Evolutionary conservation across 2,888 invertebrate species (phyloP), one percentile per base, ranked within the genome.

Genomic region (Rhaphigaster nebulosa): DNA sequence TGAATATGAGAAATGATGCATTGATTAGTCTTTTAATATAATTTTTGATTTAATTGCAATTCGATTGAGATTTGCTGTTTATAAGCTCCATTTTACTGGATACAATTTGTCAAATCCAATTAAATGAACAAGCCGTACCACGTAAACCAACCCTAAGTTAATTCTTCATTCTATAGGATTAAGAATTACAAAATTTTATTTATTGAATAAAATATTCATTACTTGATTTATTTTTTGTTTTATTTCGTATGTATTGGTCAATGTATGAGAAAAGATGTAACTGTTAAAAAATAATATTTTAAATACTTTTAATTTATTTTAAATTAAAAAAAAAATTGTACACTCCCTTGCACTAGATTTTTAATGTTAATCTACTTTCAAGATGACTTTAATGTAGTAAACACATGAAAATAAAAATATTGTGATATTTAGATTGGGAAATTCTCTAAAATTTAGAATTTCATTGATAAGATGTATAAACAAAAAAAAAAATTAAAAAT

Each of bases 361-460:
- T 87, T 90, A 90, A 84, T 90, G 80, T 80, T 29, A 87, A 34
- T 54, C 50, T 80, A 80, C 52, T 89, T 60, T 90, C 41, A 87
- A 84, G 34, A 84, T 84, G 84, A 90, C 76, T 89, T 89, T 80
- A 23, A 90, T 34, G 56, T 90, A 56, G 56, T 38, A 38, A 38
- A 90, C 90, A 90, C 90, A 90, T 90, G 84, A 38, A 52, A 90
- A 41, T 84, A 84, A 90, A n/a, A 84, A 84, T 90, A 90, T 90
- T 90, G 90, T 90, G 90, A 90, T 90, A 90, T 90, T 90, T 90
- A 84, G 56, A 90, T 84, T 90, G 84, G 80, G 80, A 54, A 87
- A 87, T 87, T 90, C 84, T 90, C n/a, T 34, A 45, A 76, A 90
- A 90, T 80, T 84, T 54, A 88, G 90, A 87, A 54, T 87, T 90